Evolutionary conservation across 2,888 invertebrate genomes (phyloP), one percentile per base, ranked within the genome.

Genomic region (Limnephilus auricula): DNA sequence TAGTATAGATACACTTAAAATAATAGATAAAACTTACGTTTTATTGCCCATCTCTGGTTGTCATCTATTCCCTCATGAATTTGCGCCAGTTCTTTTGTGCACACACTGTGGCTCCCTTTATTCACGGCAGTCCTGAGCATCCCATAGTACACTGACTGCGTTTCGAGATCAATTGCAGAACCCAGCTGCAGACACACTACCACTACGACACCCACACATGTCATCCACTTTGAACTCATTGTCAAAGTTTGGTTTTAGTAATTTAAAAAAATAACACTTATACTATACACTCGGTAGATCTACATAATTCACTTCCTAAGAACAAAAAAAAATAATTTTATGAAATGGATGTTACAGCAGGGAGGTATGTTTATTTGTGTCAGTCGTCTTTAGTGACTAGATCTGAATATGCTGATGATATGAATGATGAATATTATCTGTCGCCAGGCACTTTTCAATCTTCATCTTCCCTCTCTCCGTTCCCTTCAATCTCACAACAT

Each of bases 41-140:
- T 94, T 13, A 94, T 90, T n/a, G 94, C 94, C 94, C 94, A 94
- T 90, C 94, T 93, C 82, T 94, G 92, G 31, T 92, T 91, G 18
- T 91, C 90, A n/a, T 94, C 93, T 10, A 94, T 93, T 0, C 93
- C 94, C n/a, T 93, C 87, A 32, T 91, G 93, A n/a, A 94, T 92
- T n/a, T 90, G 85, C 9, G 91, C 65, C 86, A 94, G 92, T 79
- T 94, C 92, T 37, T 93, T 79, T 34, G 80, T 91, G 91, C 94
- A 94, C 34, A 84, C 45, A 15, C 93, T 92, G 32, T 91, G 93
- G 79, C 91, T 92, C 2, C 90, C 65, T 83, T 93, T 92, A 13
- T 65, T 37, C 79, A 93, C 92, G 2, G 93, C 93, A 80, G 94
- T 91, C 15, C 93, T 93, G 9, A 94, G 91, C 65, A 94, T 90